A percentile compares a stretch with the other conserved stretches of the same genome.
These are phyloP conservation scores for Pomatostomus ruficeps DNA, from an alignment of 2,113 vertebrate genomes.

Conservation along the genomic window DNA sequence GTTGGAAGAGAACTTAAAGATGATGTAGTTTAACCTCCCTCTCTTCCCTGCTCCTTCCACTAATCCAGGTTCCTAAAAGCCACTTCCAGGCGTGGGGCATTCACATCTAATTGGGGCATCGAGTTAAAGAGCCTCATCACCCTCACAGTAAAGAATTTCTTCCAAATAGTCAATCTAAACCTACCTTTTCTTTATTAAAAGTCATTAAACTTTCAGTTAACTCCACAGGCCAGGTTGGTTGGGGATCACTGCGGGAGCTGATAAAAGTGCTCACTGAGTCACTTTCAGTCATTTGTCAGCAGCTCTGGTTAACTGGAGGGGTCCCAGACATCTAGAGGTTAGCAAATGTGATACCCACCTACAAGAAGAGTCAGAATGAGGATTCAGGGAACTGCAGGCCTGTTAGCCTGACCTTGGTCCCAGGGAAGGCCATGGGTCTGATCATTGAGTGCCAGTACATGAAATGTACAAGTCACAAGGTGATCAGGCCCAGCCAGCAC, in stretches of 20 bases:
- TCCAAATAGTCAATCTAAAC: not conserved
- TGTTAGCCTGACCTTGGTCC: not conserved
- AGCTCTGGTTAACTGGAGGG: not conserved
- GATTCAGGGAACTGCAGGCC: not conserved
- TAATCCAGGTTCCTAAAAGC: not conserved
- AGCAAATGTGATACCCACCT: not conserved
- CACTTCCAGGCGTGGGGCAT: not conserved
- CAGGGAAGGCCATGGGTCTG: not conserved
- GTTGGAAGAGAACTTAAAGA: not conserved
- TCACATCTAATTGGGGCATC: not conserved
- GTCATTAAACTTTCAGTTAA: not conserved
- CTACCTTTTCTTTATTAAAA: not conserved
- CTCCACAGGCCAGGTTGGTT: not conserved
- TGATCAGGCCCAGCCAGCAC: not conserved
- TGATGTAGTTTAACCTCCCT: not conserved
- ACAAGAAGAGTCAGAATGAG: not conserved
- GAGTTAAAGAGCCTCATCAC: not conserved
- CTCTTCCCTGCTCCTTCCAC: not conserved
- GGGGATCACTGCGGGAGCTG: not conserved
- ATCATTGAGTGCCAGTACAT: not conserved
- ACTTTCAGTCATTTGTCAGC: not conserved
- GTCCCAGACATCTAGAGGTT: not conserved
- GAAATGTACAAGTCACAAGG: not conserved
- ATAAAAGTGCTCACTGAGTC: not conserved
- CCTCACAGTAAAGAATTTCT: not conserved